Evolutionary conservation across 2,797 vertebrate genomes (phyloP).

Genomic region (Numenius phaeopus): DNA sequence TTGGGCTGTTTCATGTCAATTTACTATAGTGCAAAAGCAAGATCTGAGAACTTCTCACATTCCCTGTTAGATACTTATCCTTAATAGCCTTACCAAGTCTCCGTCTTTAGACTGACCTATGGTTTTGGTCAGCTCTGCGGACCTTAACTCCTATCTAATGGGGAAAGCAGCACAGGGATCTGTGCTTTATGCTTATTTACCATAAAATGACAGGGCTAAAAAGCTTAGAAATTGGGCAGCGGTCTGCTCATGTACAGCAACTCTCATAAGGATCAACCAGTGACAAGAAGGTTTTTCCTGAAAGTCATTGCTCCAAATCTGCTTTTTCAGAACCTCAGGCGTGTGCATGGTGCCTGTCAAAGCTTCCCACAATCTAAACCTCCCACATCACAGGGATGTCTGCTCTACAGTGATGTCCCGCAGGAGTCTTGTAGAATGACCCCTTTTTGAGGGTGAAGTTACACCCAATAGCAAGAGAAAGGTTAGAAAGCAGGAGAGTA

Average conservation of each 20-base stretch:
- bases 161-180: background rate
- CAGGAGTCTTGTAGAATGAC: background rate
- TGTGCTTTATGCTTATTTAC: background rate
- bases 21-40: background rate
- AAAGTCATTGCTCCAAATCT: background rate
- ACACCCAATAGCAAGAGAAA: background rate
- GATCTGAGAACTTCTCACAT: background rate
- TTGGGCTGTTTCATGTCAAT: background rate
- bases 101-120: background rate
- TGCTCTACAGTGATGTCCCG: background rate
- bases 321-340: background rate
- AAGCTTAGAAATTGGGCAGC: background rate
- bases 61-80: background rate
- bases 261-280: background rate
- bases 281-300: background rate
- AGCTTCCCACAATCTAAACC: background rate
- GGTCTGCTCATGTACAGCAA: background rate
- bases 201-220: background rate
- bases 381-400: background rate
- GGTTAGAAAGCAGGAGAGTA: background rate
- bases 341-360: background rate
- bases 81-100: background rate
- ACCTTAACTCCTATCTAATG: background rate
- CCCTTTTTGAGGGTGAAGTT: background rate
- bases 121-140: background rate